Evolutionary conservation across 2,113 vertebrate species (phyloP).

Genomic region (Xenotilapia caudafasciata): DNA sequence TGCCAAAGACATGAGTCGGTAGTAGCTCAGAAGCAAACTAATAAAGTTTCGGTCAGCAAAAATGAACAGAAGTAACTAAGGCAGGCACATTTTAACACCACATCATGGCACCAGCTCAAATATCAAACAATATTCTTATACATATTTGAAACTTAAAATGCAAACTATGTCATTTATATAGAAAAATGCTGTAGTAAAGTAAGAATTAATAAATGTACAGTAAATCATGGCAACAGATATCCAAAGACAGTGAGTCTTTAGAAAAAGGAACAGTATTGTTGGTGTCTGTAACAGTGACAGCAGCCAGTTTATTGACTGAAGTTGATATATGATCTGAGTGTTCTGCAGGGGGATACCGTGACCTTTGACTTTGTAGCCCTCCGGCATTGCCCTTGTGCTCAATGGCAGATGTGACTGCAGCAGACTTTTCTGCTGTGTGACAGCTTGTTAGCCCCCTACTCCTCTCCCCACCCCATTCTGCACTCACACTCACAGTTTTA

Average conservation of each 20-base stretch:
- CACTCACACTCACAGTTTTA: not conserved
- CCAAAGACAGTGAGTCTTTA: conserved; percentile 6
- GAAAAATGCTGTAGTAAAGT: not conserved
- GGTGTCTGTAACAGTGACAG: conserved; percentile 60
- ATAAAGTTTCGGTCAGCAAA: not conserved
- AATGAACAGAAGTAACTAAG: not conserved
- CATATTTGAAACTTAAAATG: not conserved
- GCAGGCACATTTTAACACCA: not conserved
- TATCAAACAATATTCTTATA: not conserved
- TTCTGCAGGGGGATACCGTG: conserved; percentile 43
- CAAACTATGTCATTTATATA: not conserved
- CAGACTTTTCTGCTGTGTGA: conserved; percentile 64
- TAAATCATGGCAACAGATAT: conserved; percentile 5
- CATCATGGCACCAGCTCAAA: not conserved
- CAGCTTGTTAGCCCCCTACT: conserved; percentile 61
- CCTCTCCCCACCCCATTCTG: not conserved
- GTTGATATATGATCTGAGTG: conserved; percentile 63
- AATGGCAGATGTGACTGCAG: conserved; percentile 67
- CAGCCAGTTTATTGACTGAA: conserved; percentile 62
- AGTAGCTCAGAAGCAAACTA: not conserved
- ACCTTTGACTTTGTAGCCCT: conserved; percentile 63
- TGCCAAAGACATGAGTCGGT: not conserved
- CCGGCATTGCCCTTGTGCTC: conserved; percentile 51
- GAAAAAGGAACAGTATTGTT: conserved; percentile 26
- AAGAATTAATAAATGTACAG: not conserved